Conservation (phyloP, 1,140 invertebrate species). For the Phymastichus coffea region DNA sequence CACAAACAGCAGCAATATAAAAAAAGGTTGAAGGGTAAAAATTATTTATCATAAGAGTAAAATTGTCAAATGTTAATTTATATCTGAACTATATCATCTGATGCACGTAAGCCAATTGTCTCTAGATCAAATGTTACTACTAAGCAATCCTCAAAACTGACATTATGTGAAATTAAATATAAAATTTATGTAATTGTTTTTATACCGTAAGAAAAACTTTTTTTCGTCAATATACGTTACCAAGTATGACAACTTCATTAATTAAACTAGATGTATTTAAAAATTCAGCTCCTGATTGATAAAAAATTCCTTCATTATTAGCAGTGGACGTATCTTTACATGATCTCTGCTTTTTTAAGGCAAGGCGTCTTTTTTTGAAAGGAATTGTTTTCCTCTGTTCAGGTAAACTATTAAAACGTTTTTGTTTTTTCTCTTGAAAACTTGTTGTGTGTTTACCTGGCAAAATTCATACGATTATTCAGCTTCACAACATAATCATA, state of each 20-base stretch:
- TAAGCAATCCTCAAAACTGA: not conserved
- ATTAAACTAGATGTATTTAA: not conserved
- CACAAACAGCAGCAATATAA: not conserved
- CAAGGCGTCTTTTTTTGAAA: no score
- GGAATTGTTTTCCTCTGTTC: no score
- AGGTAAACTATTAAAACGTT: no score
- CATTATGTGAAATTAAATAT: not conserved
- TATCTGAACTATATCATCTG: no score
- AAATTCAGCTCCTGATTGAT: not conserved
- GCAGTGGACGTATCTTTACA: not conserved
- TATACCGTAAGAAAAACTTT: not conserved
- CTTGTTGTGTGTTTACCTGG: slow-evolving; percentile 5
- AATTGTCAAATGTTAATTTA: not conserved
- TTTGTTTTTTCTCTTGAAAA: not conserved
- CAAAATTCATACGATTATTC: not conserved
- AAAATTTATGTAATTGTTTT: not conserved
- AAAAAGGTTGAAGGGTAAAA: no score
- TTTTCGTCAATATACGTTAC: slow-evolving; percentile 2
- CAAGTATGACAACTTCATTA: not conserved
- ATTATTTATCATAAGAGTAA: not conserved
- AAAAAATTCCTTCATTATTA: slow-evolving; percentile 2
- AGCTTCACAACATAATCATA: no score
- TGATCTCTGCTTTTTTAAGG: slow-evolving; percentile 1
- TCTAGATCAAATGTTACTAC: slow-evolving; percentile 4
- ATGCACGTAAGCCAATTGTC: slow-evolving; percentile 1